A percentile compares a stretch with the other conserved stretches of the same genome.
Evolutionary conservation across 2,888 invertebrate genomes (phyloP).

Genomic region (Pachydiplax longipennis): DNA sequence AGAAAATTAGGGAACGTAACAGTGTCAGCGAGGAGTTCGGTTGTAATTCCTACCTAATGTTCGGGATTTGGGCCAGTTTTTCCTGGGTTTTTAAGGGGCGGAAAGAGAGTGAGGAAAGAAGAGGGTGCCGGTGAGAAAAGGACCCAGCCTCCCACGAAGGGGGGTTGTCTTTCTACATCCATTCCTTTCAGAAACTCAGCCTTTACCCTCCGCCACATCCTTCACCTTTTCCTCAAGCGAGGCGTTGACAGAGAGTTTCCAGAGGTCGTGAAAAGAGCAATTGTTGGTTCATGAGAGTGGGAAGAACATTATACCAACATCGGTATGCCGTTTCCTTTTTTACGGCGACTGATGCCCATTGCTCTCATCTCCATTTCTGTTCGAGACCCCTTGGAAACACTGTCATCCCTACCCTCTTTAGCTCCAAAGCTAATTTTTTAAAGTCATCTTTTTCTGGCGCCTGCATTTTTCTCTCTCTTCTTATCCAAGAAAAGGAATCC

Average conservation of each 20-base stretch:
- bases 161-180: constrained; percentile 8
- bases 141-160: neutral
- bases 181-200: neutral
- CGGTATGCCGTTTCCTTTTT: neutral
- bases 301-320: neutral
- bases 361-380: neutral
- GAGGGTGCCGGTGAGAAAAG: neutral
- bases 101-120: neutral
- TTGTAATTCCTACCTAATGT: no score
- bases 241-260: constrained; percentile 35
- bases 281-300: neutral
- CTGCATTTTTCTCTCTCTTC: neutral
- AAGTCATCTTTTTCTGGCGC: neutral
- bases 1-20: no score
- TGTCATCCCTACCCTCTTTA: no score
- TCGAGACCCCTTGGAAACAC: neutral
- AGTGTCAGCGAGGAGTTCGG: no score
- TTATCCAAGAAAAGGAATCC: neutral
- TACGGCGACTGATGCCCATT: neutral
- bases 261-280: constrained; percentile 32
- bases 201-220: neutral
- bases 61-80: neutral
- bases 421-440: neutral
- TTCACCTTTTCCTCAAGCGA: neutral
- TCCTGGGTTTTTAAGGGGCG: neutral